Base-by-base conservation (phyloP, 2,797 vertebrate genomes). In the Semaprochilodus insignis region DNA sequence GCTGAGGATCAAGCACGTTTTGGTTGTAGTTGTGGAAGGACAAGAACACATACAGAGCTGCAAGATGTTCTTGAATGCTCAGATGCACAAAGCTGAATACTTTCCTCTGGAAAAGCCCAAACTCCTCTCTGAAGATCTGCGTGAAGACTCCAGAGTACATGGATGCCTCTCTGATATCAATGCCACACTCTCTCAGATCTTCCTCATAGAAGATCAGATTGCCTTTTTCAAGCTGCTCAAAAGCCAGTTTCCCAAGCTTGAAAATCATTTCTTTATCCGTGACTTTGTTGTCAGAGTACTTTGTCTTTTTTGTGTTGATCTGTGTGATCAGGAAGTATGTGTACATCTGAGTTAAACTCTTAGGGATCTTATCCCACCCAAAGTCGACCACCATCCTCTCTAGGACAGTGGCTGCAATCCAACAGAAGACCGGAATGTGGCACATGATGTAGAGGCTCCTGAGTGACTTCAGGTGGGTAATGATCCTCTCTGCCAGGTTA, bases 31-130 rank as follows among this genome's bases (percentile, higher is more conserved):
- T 74, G 7, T 57, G 11, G 1, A 83, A 81, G 15, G 48, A 69
- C 1, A 86, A 23, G 5, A 76, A 55, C 13, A 66, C 76, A 55
- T 84, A 82, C 6, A 86, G 34, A 72, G 85, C 85, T 17, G 85
- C 85, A 21, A 85, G 80, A 82, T 78, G 71, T 31, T 85, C 83
- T 70, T 85, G 83, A 74, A 85, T 11, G 14, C 62, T 85, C 75
- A 85, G 44, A 67, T 85, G 83, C 52, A 85, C 69, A 81, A 85
- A 81, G 52, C 83, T 66, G 70, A 78, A 85, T 40, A 78, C 79
- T 13, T 78, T 85, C 31, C 73, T 48, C 31, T 74, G 66, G 23
- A 69, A 66, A 17, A 69, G 44, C 14, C n/a, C 66, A 44, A 14
- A 63, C 27, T 84, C 83, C 25, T 84, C 78, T 71, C 66, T 80